Evolutionary conservation across 2,113 vertebrate genomes (phyloP).

Genomic region (Epinephelus moara): DNA sequence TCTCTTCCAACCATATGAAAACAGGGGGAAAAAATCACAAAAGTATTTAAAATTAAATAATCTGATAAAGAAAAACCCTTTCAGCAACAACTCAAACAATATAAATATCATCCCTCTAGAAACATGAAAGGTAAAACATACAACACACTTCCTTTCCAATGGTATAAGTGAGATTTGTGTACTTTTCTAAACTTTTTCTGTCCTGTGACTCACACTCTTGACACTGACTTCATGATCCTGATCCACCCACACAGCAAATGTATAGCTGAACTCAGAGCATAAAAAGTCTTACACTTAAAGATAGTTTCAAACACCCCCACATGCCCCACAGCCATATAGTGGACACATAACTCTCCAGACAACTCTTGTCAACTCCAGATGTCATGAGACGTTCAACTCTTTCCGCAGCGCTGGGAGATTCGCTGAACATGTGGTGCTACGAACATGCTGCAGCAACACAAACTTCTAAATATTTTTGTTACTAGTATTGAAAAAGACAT

Average conservation of each 20-base stretch:
- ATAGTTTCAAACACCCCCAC: constrained; percentile 63
- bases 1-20: background rate
- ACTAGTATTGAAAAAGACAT: background rate
- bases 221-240: constrained; percentile 36
- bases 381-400: background rate
- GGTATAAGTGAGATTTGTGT: background rate
- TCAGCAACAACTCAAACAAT: background rate
- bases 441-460: background rate
- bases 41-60: background rate
- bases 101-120: background rate
- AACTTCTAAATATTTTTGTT: background rate
- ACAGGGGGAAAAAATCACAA: background rate
- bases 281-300: constrained; percentile 56
- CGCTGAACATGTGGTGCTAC: constrained; percentile 2
- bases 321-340: constrained; percentile 41
- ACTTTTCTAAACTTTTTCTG: constrained; percentile 51
- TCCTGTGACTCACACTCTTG: constrained; percentile 51
- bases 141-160: background rate
- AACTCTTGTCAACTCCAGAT: constrained; percentile 25
- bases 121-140: constrained; percentile 20
- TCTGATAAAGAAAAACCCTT: background rate
- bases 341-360: constrained; percentile 41
- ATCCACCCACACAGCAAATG: constrained; percentile 58
- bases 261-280: constrained; percentile 45
- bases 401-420: background rate